A percentile compares a stretch with the other conserved stretches of the same genome.
These are phyloP conservation scores for Euthynnus affinis DNA, from an alignment of 2,797 vertebrate species.

Conservation along the genomic window DNA sequence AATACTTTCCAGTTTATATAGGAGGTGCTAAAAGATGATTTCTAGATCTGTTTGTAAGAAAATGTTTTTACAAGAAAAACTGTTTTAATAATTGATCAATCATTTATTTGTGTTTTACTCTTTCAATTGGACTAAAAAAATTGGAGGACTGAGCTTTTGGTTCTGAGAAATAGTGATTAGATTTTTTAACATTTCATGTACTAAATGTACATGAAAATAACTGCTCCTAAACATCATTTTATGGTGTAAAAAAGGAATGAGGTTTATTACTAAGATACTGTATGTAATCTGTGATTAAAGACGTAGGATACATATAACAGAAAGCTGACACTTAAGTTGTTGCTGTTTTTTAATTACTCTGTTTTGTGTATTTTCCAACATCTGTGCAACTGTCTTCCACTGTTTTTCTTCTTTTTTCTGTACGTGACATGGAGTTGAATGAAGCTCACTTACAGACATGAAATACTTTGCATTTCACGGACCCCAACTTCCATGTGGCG, in stretches of 20 bases:
- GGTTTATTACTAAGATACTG: background rate
- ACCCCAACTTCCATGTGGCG: conserved; percentile 14
- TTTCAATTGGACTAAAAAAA: no score
- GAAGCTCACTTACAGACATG: background rate
- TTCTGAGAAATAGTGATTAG: no score
- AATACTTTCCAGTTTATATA: no score
- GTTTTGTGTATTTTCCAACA: conserved; percentile 22
- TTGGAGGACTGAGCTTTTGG: no score
- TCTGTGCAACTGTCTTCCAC: conserved; percentile 12
- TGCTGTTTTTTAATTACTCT: background rate
- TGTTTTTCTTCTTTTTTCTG: conserved; percentile 1
- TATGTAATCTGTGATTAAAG: background rate
- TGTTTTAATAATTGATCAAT: no score
- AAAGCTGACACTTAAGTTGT: background rate
- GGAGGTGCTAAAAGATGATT: no score
- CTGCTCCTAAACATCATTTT: background rate
- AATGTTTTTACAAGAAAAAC: no score
- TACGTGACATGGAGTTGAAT: background rate
- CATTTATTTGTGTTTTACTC: no score
- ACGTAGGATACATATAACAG: background rate
- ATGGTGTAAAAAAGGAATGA: background rate
- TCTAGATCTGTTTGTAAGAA: no score
- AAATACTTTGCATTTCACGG: conserved; percentile 7
- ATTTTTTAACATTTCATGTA: no score
- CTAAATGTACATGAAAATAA: no score